Evolutionary conservation across 2,797 vertebrate genomes (phyloP).

Genomic region (Poecilia wingei): DNA sequence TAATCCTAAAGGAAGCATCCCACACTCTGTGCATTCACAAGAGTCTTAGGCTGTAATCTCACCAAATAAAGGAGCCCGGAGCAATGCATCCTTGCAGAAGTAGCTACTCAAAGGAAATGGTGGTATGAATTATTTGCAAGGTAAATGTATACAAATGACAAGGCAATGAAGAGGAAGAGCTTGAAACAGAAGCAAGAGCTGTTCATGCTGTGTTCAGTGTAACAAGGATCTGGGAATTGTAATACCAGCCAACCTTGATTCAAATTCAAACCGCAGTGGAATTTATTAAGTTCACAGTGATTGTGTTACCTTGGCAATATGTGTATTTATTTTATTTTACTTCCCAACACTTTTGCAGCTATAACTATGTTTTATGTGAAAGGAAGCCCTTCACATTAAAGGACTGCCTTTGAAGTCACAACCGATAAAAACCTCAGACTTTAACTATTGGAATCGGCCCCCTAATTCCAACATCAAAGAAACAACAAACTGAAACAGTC

Average conservation of each 20-base stretch:
- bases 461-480: background rate
- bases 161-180: background rate
- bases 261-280: background rate
- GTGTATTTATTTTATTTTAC: background rate
- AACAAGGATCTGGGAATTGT: background rate
- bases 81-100: background rate
- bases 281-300: background rate
- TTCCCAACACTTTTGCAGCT: background rate
- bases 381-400: background rate
- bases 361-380: background rate
- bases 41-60: slow-evolving; percentile 32
- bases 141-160: background rate
- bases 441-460: background rate
- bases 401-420: background rate
- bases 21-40: slow-evolving; percentile 34
- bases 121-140: background rate
- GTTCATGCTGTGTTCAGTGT: background rate
- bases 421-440: background rate
- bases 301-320: background rate
- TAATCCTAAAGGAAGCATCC: slow-evolving; percentile 39
- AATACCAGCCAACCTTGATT: background rate
- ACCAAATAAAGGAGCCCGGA: slow-evolving; percentile 16
- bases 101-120: background rate
- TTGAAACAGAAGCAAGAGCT: background rate
- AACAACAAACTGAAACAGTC: background rate